Base-by-base conservation (phyloP, 2,888 invertebrate genomes). In the Apamea monoglypha region DNA sequence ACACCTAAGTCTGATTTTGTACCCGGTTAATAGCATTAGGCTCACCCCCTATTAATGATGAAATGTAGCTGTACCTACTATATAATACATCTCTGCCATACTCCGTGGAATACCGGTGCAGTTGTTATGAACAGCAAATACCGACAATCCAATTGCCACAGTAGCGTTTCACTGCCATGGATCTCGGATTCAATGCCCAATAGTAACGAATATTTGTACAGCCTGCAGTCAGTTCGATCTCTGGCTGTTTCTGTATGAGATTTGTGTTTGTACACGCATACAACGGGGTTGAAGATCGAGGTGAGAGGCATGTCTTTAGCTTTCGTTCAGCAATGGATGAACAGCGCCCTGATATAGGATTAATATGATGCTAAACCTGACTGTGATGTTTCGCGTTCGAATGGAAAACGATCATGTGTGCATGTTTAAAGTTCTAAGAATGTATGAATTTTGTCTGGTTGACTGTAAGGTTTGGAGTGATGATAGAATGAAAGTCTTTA, bases 161-260 rank as follows among this genome's bases (percentile, higher is more conserved):
- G 47, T 29, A 40, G 29, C 64, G 5, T n/a, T 66, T 14, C 36
- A 18, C 25, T 14, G 56, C 18, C 47, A 14, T 44, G 7, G 40
- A 40, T 25, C 47, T 67, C 47, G 25, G 18, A 68, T 44, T 18
- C 50, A 50, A 67, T 50, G 8, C 14, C 44, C n/a, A 47, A 47
- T 29, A 25, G 47, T 8, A 79, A 29, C 40, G 21, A 32, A 68
- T 68, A 61, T 80, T 61, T 32, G 80, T 32, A 40, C 29, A 61
- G 50, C n/a, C 36, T 44, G 40, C 36, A 61, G 4, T 40, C 25
- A 32, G 67, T 66, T 59, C 25, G 25, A 56, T 14, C 21, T 56
- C 18, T 16, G 18, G 12, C 14, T 29, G 56, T 44, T 32, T 36
- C 53, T n/a, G 25, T 21, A 74, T 74, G 25, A 53, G 76, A 53